Evolutionary conservation across 2,888 invertebrate genomes (phyloP).

Genomic region (Oligia latruncula): DNA sequence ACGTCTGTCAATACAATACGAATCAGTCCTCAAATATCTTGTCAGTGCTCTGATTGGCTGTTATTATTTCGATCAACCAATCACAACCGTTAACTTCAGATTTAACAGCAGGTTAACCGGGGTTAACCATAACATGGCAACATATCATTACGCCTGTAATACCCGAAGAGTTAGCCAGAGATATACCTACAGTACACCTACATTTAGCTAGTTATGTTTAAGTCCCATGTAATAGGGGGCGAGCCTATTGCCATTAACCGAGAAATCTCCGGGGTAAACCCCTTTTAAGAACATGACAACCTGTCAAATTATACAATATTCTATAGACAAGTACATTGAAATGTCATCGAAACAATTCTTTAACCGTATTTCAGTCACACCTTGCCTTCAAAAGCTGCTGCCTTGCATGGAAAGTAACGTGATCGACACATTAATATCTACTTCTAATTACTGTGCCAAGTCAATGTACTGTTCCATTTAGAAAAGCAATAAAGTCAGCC

Average conservation of each 20-base stretch:
- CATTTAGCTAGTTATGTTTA: too few relatives aligned
- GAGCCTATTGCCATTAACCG: too few relatives aligned
- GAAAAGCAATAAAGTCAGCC: conserved; percentile 34
- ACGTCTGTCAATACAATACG: neutral
- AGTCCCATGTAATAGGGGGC: too few relatives aligned
- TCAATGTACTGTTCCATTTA: conserved; percentile 56
- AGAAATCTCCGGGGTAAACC: neutral
- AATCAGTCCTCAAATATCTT: neutral
- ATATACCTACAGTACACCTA: too few relatives aligned
- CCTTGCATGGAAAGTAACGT: conserved; percentile 51
- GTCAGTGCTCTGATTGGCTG: neutral
- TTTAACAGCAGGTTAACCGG: conserved; percentile 11
- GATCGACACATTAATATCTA: conserved; percentile 49
- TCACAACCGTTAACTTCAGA: neutral
- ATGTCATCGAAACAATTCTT: neutral
- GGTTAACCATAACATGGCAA: neutral
- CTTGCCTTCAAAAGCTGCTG: conserved; percentile 29
- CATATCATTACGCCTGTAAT: too few relatives aligned
- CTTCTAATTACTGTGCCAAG: conserved; percentile 58
- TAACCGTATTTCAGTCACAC: conserved; percentile 17
- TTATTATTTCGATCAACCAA: conserved; percentile 6
- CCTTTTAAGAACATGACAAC: neutral
- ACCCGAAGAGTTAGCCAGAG: too few relatives aligned
- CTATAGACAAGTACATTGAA: neutral
- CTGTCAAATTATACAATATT: conserved; percentile 3